Percentiles rank a stretch among this genome's conserved stretches.
These are phyloP conservation scores for Terrapene triunguis DNA, from an alignment of 2,113 vertebrate species.

Conservation along the genomic window DNA sequence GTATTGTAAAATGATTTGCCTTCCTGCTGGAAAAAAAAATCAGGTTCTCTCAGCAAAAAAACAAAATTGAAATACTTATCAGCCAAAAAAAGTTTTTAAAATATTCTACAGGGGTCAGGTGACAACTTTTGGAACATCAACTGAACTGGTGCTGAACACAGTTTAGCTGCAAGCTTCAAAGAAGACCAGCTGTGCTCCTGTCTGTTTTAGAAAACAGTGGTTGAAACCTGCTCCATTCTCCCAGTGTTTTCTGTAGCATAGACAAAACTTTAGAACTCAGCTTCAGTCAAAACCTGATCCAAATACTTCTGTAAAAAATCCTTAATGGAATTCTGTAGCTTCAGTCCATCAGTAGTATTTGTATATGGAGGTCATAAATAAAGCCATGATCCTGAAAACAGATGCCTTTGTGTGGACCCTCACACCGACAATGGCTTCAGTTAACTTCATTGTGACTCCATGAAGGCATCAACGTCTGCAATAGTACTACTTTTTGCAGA, in stretches of 20 bases:
- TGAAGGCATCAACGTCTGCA: neutral
- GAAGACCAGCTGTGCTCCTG: neutral
- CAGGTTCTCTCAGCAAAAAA: conserved; percentile 78
- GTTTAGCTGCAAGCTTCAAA: neutral
- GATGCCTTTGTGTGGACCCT: neutral
- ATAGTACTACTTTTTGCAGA: neutral
- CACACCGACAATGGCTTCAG: neutral
- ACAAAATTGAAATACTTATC: conserved; percentile 76
- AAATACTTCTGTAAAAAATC: neutral
- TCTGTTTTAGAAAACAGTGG: neutral
- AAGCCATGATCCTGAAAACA: neutral
- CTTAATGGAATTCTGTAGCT: neutral
- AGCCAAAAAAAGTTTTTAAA: conserved; percentile 71
- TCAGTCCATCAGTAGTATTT: neutral
- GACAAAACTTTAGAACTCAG: neutral
- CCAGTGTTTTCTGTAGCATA: neutral
- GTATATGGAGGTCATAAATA: neutral
- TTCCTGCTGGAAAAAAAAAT: conserved; percentile 77
- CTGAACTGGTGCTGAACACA: neutral
- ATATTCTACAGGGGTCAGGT: conserved; percentile 60
- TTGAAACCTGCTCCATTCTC: neutral
- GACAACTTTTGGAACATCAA: conserved; percentile 55
- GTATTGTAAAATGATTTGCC: conserved; percentile 83
- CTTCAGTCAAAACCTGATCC: neutral
- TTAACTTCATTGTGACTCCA: neutral